Base-by-base conservation (phyloP, 2,113 vertebrate genomes). In the Erythrolamprus reginae region DNA sequence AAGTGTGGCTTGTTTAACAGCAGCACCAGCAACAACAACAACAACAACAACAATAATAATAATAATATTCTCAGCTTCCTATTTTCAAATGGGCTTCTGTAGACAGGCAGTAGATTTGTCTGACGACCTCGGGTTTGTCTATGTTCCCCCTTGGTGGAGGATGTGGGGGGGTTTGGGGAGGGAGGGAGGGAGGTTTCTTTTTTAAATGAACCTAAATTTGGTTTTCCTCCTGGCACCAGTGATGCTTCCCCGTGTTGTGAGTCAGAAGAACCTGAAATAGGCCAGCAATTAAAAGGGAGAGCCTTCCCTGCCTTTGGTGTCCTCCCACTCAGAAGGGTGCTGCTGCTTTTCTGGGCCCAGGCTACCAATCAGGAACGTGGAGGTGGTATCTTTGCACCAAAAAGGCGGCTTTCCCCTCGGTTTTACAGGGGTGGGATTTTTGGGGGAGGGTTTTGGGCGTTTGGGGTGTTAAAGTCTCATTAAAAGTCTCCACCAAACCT, bases 251-350 rank as follows among this genome's bases (percentile, higher is more conserved):
- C 89, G 91, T 92, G 61, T 84, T 1, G 12, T 95, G 93, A 94
- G 94, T 95, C 95, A 96, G 94, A 94, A 95, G 94, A 92, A 1
- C n/a, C 94, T 92, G 95, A 94, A 88, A 96, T 94, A 87, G 93
- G 88, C 50, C 92, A 90, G 89, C 47, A 83, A 94, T 95, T 87
- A 92, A 85, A 93, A 88, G 70, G 93, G 86, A 91, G 93, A 87
- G 48, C 84, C 85, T 65, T 55, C 53, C 82, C 55, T 89, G 88
- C 92, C 92, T 84, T 86, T 95, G 89, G 92, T 93, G 88, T 91
- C 90, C 92, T 90, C 92, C 94, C 86, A 51, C 94, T 90, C 86
- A 56, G 45, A 93, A 33, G 92, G 92, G n/a, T n/a, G n/a, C n/a
- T 90, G 65, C 93, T 94, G 51, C 15, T 51, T 93, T 93, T 94